phyloP scores from a whole-genome alignment of 1,140 invertebrate genomes.

The Listronotus oregonensis region DNA sequence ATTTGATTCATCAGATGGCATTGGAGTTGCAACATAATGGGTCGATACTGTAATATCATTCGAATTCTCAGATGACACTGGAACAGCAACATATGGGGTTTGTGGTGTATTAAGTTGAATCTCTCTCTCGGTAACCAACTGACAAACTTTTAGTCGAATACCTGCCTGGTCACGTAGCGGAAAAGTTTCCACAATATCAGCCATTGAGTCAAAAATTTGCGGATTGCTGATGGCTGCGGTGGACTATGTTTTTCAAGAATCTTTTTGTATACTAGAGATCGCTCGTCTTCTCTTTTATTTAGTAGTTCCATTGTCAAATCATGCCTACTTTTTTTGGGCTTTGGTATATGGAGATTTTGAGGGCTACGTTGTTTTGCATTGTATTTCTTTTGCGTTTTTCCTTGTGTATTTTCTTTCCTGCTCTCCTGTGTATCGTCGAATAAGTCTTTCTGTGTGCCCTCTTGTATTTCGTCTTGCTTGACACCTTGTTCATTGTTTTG shows the following conservation, averaged over 20 bases:
- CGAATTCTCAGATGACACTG: not conserved
- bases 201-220: not conserved
- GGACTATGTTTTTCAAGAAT: not conserved
- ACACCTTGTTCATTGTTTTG: not conserved
- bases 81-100: not conserved
- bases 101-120: not conserved
- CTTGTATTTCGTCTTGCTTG: not conserved
- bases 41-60: not conserved
- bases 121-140: conserved; percentile 1
- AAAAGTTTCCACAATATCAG: conserved; percentile 5
- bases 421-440: not conserved
- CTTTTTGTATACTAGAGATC: conserved; percentile 7
- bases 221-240: not conserved
- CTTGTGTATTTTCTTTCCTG: not conserved
- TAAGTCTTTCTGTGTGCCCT: not conserved
- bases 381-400: not conserved
- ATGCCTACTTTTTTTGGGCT: no score
- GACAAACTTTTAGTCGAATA: not conserved
- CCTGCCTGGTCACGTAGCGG: not conserved
- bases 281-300: not conserved
- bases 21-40: not conserved
- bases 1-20: no score
- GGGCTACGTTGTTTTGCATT: not conserved
- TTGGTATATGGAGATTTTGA: no score
- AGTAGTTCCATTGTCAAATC: not conserved